These are phyloP conservation scores for Scaptomyza polygonia DNA, from an alignment of 2,888 invertebrate genomes.

Conservation along the genomic window DNA sequence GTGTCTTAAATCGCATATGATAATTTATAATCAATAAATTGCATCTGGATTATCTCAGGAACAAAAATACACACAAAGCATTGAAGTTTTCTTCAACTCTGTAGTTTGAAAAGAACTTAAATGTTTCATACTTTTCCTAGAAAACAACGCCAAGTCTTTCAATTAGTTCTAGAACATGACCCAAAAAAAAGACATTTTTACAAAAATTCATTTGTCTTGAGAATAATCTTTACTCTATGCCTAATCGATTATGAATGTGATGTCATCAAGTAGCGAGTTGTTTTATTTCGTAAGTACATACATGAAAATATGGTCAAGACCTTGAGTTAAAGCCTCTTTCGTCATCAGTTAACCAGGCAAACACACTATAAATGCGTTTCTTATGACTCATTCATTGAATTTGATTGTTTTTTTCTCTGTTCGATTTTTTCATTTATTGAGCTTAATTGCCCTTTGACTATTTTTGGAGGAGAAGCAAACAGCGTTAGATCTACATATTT, in stretches of 20 bases:
- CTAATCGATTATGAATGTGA: conserved; percentile 27
- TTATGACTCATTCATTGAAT: conserved; percentile 43
- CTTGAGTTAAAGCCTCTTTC: conserved; percentile 28
- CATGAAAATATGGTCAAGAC: conserved; percentile 41
- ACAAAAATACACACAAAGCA: neutral
- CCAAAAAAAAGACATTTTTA: too few species aligned
- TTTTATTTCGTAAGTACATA: conserved; percentile 31
- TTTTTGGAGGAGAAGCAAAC: conserved; percentile 15
- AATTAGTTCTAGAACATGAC: conserved; percentile 1
- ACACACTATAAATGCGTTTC: conserved; percentile 3
- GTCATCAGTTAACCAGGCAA: conserved; percentile 20
- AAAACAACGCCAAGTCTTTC: neutral
- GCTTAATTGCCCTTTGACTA: conserved; percentile 32
- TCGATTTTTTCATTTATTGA: conserved; percentile 25
- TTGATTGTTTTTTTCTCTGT: conserved; percentile 5
- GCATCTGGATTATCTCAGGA: neutral
- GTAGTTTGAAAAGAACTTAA: neutral
- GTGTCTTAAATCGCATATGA: neutral
- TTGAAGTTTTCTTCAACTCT: neutral
- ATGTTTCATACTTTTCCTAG: conserved; percentile 3
- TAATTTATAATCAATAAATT: neutral
- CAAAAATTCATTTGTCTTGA: neutral
- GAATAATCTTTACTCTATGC: neutral
- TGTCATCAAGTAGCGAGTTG: conserved; percentile 45
- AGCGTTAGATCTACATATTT: conserved; percentile 1